Evolutionary conservation across 2,113 vertebrate species (phyloP), one percentile per base, ranked within the genome.

Genomic region (Actinemys pallida): DNA sequence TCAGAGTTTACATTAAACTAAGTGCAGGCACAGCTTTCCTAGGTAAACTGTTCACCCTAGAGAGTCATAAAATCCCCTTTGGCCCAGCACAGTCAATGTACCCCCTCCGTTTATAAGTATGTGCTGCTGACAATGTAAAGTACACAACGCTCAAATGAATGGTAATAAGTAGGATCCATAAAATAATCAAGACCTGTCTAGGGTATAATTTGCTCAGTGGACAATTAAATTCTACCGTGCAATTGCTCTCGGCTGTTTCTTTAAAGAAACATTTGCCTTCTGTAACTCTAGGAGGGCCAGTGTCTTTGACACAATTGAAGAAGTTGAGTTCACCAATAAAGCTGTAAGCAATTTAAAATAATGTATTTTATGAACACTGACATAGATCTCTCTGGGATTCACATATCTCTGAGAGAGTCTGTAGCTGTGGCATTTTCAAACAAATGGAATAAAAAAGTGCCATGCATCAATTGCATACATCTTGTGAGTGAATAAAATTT

Each of bases 81-180:
- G 96, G 95, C 91, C 94, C 93, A 91, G 45, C 50, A 53, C 84
- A 95, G 65, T 94, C 86, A 76, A 88, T 91, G 76, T 82, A 91
- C 83, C 76, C 75, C 96, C 47, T 95, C 94, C 95, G 80, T 93
- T 97, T 56, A 95, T 94, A 95, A 93, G 19, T 95, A 93, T 94
- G 80, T 86, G 88, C 96, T 97, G 95, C 94, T 94, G 96, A 95
- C 96, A 97, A 93, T 96, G 86, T 96, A 96, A 96, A 96, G 92
- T 95, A 93, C 95, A 94, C 96, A 96, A 95, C 92, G 92, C 93
- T 92, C 82, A 96, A 95, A 96, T 95, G 95, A 97, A 96, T 84
- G 94, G 93, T 96, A 96, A 97, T 97, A 96, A 95, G 95, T 96
- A 97, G 95, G 86, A 95, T 94, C 93, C 95, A 96, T 97, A 97